Conservation (phyloP, 2,113 vertebrate genomes). For the Uropsilus gracilis region DNA sequence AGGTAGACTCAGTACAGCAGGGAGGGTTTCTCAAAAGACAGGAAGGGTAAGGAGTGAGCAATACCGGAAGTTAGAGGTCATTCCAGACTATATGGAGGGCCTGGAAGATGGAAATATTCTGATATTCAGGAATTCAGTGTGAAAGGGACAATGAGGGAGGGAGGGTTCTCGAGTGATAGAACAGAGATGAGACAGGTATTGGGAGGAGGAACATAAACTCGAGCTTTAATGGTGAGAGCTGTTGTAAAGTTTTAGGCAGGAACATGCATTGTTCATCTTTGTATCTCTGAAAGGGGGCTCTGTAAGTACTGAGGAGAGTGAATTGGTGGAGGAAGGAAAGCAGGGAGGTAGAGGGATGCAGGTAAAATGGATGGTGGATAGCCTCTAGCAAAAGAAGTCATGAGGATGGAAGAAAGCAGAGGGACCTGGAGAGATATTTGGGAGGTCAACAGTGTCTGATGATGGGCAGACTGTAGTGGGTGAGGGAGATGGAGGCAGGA, state of each 20-base stretch:
- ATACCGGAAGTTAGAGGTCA: neutral
- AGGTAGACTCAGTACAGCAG: neutral
- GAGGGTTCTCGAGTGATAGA: neutral
- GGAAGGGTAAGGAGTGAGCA: neutral
- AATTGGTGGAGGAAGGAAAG: neutral
- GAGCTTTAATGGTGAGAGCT: neutral
- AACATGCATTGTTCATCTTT: neutral
- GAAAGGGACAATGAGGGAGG: neutral
- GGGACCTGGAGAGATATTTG: neutral
- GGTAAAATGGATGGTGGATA: too few species aligned
- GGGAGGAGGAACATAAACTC: neutral
- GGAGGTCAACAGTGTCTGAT: neutral
- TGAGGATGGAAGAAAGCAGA: neutral
- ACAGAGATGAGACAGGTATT: neutral
- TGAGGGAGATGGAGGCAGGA: neutral
- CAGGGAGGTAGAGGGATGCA: too few species aligned
- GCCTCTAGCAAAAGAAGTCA: too few species aligned
- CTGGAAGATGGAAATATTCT: neutral
- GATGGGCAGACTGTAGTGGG: neutral
- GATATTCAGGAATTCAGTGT: neutral
- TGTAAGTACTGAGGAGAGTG: neutral
- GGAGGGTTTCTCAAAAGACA: neutral
- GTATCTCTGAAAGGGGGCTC: neutral
- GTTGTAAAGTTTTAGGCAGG: neutral
- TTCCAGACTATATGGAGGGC: neutral